Evolutionary conservation across 2,888 invertebrate genomes (phyloP).

Genomic region (Metellina segmentata): DNA sequence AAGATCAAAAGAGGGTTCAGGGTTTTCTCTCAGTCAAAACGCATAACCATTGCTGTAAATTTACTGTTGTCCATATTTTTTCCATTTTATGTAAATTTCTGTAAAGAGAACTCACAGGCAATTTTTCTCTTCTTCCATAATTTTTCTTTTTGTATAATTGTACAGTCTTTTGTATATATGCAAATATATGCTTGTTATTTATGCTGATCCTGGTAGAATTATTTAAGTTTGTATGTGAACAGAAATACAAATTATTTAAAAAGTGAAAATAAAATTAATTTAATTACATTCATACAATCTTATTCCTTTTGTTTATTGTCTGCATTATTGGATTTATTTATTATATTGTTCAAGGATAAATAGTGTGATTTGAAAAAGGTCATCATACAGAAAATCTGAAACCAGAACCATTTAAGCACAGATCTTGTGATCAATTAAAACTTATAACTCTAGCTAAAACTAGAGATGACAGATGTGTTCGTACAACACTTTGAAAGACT

Average conservation of each 20-base stretch:
- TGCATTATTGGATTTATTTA: too few relatives aligned
- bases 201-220: conserved; percentile 5
- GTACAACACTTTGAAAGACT: too few relatives aligned
- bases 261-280: conserved; percentile 61
- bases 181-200: conserved; percentile 21
- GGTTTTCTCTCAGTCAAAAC: conserved; percentile 59
- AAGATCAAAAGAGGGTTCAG: conserved; percentile 33
- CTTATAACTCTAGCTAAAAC: too few relatives aligned
- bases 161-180: conserved; percentile 40
- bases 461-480: too few relatives aligned
- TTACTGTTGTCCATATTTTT: conserved; percentile 46
- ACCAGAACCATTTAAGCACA: too few relatives aligned
- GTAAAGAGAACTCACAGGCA: conserved; percentile 40
- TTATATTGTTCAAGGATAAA: too few relatives aligned
- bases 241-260: conserved; percentile 31
- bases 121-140: conserved; percentile 47
- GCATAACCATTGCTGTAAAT: conserved; percentile 67
- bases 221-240: conserved; percentile 29
- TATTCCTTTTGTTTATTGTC: too few relatives aligned
- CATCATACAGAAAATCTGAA: too few relatives aligned
- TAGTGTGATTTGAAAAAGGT: too few relatives aligned
- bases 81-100: conserved; percentile 42
- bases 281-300: neutral
- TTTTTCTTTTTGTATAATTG: conserved; percentile 59
- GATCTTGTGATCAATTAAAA: too few relatives aligned